Base-by-base conservation (phyloP, 2,797 vertebrate genomes). In the Coluber constrictor region DNA sequence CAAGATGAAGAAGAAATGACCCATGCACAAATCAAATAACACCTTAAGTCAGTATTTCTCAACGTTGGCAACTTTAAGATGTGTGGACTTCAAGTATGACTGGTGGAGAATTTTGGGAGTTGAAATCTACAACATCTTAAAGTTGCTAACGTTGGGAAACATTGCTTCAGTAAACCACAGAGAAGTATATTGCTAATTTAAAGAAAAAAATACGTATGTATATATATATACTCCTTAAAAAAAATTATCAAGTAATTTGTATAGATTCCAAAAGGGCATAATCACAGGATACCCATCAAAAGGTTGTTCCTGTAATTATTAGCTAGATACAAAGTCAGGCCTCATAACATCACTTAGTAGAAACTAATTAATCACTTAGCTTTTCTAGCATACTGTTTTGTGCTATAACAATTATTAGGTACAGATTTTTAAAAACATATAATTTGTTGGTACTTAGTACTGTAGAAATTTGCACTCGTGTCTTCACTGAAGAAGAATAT, bases 401-500 rank as follows among this genome's bases (percentile, higher is more conserved):
- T 89, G 23, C 5, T 16, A 32, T 32, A n/a, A 32, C 16, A 60
- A 32, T 8, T 32, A 60, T 13, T 57, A 18, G 57, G 8, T 13
- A n/a, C n/a, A 54, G 5, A 90, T 55, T n/a, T 93, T 86, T 37
- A 4, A 86, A 90, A 90, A 60, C 27, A 37, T 37, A 88, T 29
- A 61, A 91, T 93, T 32, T 61, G 37, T 93, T 88, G 43, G 51
- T 88, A 12, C 15, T 87, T 57, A 51, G 20, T 29, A 66, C 61
- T 66, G 12, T 15, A 27, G 55, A 37, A 74, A 90, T n/a, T 74
- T 91, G 56, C 88, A 91, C 32, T 88, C 29, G 15, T 79, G 20
- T 79, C 63, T 59, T 87, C 57, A 74, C 63, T 60, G 61, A 93
- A 88, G 23, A 93, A 93, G 60, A 88, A 20, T 57, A 79, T 88